phyloP scores from a whole-genome alignment of 2,113 vertebrate genomes.

The Peromyscus polionotus region DNA sequence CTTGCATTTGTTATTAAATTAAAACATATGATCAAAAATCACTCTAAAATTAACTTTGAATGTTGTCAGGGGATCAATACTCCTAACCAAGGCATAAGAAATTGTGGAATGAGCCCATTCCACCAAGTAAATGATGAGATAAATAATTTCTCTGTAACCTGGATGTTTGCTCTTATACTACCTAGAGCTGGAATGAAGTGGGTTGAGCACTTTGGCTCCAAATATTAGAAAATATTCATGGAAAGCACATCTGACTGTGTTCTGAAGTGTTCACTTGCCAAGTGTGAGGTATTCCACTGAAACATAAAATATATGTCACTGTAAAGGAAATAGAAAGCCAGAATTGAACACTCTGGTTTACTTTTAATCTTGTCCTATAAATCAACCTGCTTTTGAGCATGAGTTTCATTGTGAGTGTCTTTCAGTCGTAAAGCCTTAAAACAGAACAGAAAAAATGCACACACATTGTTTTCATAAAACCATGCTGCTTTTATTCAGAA shows the following conservation, averaged over 20 bases:
- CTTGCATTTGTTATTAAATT: neutral
- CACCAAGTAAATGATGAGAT: neutral
- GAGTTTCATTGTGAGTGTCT: slow-evolving; percentile 29
- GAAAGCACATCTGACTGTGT: neutral
- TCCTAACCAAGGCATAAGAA: slow-evolving; percentile 19
- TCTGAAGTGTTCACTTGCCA: neutral
- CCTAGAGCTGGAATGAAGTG: neutral
- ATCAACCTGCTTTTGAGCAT: slow-evolving; percentile 41
- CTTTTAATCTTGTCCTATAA: neutral
- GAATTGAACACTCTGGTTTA: neutral
- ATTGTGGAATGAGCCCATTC: slow-evolving; percentile 28
- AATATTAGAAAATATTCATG: neutral
- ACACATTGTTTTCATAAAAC: neutral
- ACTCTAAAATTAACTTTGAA: neutral
- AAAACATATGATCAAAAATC: neutral
- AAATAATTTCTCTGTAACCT: neutral
- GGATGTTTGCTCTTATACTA: neutral
- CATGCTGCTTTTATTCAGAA: neutral
- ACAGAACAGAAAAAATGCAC: neutral
- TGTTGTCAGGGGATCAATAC: neutral
- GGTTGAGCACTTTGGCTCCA: neutral
- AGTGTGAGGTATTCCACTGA: neutral
- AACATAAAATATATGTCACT: neutral
- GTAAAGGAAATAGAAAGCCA: neutral
- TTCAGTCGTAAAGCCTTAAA: neutral